phyloP scores from a whole-genome alignment of 2,797 vertebrate species.

The Amblyraja radiata region DNA sequence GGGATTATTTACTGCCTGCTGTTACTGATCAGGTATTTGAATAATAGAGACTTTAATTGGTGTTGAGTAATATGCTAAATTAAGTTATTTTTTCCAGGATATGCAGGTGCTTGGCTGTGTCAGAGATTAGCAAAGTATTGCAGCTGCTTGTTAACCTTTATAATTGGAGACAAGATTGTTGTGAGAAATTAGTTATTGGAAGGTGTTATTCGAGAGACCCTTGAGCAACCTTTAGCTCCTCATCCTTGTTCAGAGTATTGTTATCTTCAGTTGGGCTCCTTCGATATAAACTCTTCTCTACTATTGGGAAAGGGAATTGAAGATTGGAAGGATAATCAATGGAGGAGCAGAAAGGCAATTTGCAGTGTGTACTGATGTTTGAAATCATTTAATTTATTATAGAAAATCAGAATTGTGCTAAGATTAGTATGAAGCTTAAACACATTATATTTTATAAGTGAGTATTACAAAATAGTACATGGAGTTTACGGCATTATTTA shows the following conservation, averaged over 20 bases:
- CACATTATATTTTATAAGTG: neutral
- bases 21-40: neutral
- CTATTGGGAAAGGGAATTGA: slow-evolving; percentile 16
- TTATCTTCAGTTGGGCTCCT: neutral
- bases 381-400: neutral
- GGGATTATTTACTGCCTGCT: slow-evolving; percentile 13
- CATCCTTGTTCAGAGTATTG: neutral
- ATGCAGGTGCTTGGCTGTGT: neutral
- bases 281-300: neutral
- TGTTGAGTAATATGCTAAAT: neutral
- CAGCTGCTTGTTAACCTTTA: neutral
- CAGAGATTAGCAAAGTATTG: neutral
- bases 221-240: neutral
- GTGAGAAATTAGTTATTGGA: neutral
- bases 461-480: neutral
- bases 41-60: neutral
- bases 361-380: neutral
- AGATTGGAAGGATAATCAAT: neutral
- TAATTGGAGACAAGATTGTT: neutral
- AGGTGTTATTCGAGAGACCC: slow-evolving; percentile 11
- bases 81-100: neutral
- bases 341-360: neutral
- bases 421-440: neutral
- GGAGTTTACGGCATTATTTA: neutral
- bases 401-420: too few relatives aligned